These are phyloP conservation scores for Malthinus seriepunctatus DNA, from an alignment of 2,888 invertebrate genomes.

Conservation along the genomic window DNA sequence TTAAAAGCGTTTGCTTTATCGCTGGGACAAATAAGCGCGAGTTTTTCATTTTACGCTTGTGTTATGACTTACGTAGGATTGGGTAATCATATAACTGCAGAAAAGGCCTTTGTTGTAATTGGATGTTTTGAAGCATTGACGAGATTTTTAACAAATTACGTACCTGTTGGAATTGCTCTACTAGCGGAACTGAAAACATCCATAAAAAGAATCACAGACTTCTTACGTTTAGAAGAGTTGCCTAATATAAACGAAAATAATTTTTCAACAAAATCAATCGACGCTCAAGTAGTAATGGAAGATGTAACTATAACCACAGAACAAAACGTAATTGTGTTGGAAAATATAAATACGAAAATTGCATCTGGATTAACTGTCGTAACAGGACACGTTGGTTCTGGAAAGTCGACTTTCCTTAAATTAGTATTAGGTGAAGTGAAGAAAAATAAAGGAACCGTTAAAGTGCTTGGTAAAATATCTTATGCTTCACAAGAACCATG, in stretches of 20 bases:
- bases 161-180: constrained; percentile 83
- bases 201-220: constrained; percentile 68
- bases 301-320: constrained; percentile 66
- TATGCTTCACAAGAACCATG: constrained; percentile 66
- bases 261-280: background rate
- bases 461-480: constrained; percentile 61
- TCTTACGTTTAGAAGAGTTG: constrained; percentile 62
- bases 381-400: constrained; percentile 64
- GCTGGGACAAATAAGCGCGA: constrained; percentile 43
- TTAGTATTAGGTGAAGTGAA: constrained; percentile 70
- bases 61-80: constrained; percentile 66
- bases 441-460: constrained; percentile 62
- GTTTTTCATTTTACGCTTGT: constrained; percentile 48
- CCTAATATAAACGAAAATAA: background rate
- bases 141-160: constrained; percentile 84
- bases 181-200: constrained; percentile 79
- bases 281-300: constrained; percentile 47
- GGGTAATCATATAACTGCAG: constrained; percentile 74
- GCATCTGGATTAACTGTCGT: constrained; percentile 55
- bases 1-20: constrained; percentile 42
- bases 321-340: constrained; percentile 40
- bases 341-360: constrained; percentile 50
- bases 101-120: constrained; percentile 83
- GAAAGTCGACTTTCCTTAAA: constrained; percentile 60
- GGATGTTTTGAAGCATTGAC: constrained; percentile 87